These are phyloP conservation scores for Fistularia tabacaria DNA, from an alignment of 2,797 vertebrate species.

Conservation along the genomic window DNA sequence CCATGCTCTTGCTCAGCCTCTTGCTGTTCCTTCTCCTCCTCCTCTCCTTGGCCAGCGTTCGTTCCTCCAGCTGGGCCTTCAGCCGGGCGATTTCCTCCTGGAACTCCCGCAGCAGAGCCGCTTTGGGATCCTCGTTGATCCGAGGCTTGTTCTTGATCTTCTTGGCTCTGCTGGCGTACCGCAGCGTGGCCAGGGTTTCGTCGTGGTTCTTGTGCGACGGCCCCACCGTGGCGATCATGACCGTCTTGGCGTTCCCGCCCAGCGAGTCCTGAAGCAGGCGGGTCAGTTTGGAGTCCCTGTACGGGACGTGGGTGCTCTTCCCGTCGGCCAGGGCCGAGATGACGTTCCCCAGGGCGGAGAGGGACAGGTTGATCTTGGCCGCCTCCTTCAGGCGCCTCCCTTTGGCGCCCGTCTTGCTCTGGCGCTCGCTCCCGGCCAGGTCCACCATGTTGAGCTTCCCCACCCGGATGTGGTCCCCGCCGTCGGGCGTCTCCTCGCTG, in stretches of 20 bases:
- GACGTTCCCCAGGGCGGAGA: constrained; percentile 93
- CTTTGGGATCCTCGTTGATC: constrained; percentile 96
- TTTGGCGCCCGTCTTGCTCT: constrained; percentile 83
- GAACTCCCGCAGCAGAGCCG: constrained; percentile 90
- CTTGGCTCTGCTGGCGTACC: constrained; percentile 94
- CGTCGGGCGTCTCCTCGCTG: constrained; percentile 85
- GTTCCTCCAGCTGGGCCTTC: constrained; percentile 91
- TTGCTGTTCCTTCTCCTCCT: constrained; percentile 83
- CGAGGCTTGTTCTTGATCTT: constrained; percentile 97
- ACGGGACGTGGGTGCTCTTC: constrained; percentile 90
- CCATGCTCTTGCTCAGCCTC: constrained; percentile 77
- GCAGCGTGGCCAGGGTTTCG: constrained; percentile 89
- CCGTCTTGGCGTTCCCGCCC: constrained; percentile 93
- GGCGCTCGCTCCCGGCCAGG: constrained; percentile 92
- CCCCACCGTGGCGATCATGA: constrained; percentile 93
- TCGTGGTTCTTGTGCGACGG: constrained; percentile 87
- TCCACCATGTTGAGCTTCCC: constrained; percentile 98
- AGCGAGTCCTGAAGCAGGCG: constrained; percentile 94
- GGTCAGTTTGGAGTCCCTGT: constrained; percentile 96
- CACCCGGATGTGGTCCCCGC: constrained; percentile 92
- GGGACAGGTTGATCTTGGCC: constrained; percentile 95
- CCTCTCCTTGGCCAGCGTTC: constrained; percentile 87
- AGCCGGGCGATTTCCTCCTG: constrained; percentile 92
- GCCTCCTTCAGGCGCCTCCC: constrained; percentile 92
- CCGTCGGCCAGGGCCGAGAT: constrained; percentile 91